These are phyloP conservation scores for Exocentrus adspersus DNA, from an alignment of 2,888 invertebrate genomes.

Conservation along the genomic window DNA sequence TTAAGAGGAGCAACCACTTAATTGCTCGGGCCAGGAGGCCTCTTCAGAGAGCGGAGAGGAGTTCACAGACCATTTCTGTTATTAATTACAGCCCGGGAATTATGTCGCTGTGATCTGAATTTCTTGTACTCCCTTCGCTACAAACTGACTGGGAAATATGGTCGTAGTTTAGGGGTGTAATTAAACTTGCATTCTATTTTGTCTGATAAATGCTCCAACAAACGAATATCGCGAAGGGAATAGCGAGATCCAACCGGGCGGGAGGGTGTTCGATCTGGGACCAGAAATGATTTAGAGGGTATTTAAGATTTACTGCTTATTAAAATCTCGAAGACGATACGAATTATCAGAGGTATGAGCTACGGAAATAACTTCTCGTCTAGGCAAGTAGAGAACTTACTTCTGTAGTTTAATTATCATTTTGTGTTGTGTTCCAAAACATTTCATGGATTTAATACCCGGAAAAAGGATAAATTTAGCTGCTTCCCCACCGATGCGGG, in stretches of 20 bases:
- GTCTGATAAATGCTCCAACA: constrained; percentile 11
- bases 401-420: no score
- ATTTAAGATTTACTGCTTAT: no score
- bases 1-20: constrained; percentile 34
- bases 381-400: no score
- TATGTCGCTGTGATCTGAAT: constrained; percentile 27
- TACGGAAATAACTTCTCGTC: no score
- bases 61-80: constrained; percentile 36
- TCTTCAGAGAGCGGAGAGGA: constrained; percentile 33
- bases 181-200: not conserved
- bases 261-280: not conserved
- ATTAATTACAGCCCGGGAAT: constrained; percentile 29
- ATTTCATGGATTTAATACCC: constrained; percentile 32
- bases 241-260: no score
- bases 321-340: no score
- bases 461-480: constrained; percentile 42
- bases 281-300: no score
- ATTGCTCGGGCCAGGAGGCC: constrained; percentile 34
- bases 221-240: constrained; percentile 9
- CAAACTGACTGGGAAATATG: constrained; percentile 21
- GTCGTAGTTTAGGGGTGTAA: not conserved
- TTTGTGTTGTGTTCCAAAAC: no score
- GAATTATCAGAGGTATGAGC: no score
- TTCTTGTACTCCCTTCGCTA: constrained; percentile 24
- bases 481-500: constrained; percentile 40